Percentiles rank a stretch among this genome's conserved stretches.
These are phyloP conservation scores for Enteromius radiatus DNA, from an alignment of 2,797 vertebrate species.

Conservation along the genomic window DNA sequence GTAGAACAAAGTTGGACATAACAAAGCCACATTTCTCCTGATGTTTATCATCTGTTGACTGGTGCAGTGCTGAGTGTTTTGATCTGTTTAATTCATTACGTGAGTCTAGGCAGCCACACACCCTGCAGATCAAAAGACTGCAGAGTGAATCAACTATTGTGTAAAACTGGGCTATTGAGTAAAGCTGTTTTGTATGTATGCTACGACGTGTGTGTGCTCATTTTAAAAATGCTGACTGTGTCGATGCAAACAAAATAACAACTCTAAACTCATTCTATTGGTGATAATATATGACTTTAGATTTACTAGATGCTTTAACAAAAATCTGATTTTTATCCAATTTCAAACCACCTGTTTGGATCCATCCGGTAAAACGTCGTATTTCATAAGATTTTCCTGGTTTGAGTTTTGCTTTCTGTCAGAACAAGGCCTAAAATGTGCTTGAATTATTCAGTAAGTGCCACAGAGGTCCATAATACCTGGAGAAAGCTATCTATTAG, in stretches of 20 bases:
- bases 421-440: background rate
- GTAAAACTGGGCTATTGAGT: conserved; percentile 45
- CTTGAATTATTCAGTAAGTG: conserved; percentile 3
- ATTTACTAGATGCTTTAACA: conserved; percentile 1
- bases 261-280: background rate
- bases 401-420: background rate
- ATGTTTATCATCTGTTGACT: conserved; percentile 54
- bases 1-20: conserved; percentile 47
- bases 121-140: conserved; percentile 50
- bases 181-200: background rate
- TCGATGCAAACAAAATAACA: background rate
- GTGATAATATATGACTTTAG: background rate
- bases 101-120: conserved; percentile 39
- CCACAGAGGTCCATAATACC: background rate
- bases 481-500: background rate
- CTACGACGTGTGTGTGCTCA: conserved; percentile 20
- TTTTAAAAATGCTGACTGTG: conserved; percentile 11
- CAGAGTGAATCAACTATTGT: conserved; percentile 48
- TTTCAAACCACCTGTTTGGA: background rate
- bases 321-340: background rate
- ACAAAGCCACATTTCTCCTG: conserved; percentile 36
- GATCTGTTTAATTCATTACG: conserved; percentile 54
- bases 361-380: background rate
- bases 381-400: background rate
- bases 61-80: conserved; percentile 45